Evolutionary conservation across 2,113 vertebrate species (phyloP).

Genomic region (Anoplopoma fimbria): DNA sequence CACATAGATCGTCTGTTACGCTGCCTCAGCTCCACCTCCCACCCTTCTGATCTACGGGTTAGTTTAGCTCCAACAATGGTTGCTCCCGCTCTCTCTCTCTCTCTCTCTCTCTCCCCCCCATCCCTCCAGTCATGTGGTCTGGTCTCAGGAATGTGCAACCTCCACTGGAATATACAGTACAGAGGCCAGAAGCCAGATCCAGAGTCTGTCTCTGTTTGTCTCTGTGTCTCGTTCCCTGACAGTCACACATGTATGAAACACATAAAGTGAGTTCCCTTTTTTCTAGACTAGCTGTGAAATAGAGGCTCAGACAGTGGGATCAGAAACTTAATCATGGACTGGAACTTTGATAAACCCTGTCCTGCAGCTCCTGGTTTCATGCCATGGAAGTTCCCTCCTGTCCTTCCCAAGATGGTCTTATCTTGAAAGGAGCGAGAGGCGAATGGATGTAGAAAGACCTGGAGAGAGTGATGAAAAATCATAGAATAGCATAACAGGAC

Average conservation of each 20-base stretch:
- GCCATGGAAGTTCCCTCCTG: constrained; percentile 10
- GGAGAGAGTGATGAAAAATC: not conserved
- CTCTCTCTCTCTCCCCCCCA: no score
- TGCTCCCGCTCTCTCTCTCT: constrained; percentile 49
- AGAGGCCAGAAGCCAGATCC: constrained; percentile 65
- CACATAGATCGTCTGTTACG: constrained; percentile 47
- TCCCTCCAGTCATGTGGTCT: constrained; percentile 71
- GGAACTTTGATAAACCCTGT: constrained; percentile 27
- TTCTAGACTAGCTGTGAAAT: constrained; percentile 1
- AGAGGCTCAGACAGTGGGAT: constrained; percentile 33
- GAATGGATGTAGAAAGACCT: not conserved
- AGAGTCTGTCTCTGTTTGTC: constrained; percentile 44
- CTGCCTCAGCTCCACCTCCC: not conserved
- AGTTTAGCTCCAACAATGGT: constrained; percentile 63
- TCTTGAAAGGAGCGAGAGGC: not conserved
- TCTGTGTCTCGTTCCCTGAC: constrained; percentile 33
- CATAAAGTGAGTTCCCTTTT: constrained; percentile 23
- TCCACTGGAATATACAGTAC: constrained; percentile 75
- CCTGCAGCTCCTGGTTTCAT: constrained; percentile 7
- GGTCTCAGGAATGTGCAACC: constrained; percentile 77
- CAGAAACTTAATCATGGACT: constrained; percentile 29
- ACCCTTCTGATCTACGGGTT: constrained; percentile 50
- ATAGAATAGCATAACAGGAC: not conserved
- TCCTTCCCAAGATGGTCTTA: not conserved
- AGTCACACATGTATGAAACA: constrained; percentile 18